phyloP scores from a whole-genome alignment of 1,140 invertebrate genomes.

The Dendroctonus ponderosae region DNA sequence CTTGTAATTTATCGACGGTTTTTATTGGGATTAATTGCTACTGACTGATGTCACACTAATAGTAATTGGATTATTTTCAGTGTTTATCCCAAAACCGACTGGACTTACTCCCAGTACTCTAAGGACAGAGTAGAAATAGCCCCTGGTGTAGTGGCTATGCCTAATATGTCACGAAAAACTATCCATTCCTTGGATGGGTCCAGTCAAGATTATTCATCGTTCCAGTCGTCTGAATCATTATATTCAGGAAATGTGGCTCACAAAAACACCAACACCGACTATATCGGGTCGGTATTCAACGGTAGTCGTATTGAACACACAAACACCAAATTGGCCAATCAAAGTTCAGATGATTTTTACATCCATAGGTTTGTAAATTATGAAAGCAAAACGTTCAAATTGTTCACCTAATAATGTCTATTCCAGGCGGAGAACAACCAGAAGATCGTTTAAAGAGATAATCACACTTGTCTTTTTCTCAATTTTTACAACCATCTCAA shows the following conservation, averaged over 20 bases:
- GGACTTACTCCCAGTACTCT: constrained; percentile 74
- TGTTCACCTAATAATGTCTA: constrained; percentile 8
- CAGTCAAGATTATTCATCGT: neutral
- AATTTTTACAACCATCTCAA: constrained; percentile 26
- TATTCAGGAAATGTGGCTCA: constrained; percentile 34
- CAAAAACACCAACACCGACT: constrained; percentile 45
- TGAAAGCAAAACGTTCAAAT: constrained; percentile 1
- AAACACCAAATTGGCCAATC: no score
- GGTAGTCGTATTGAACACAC: no score
- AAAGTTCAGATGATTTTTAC: constrained; percentile 28
- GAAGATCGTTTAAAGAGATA: constrained; percentile 14
- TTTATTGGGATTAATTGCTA: no score
- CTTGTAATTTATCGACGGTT: no score
- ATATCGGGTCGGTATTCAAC: neutral
- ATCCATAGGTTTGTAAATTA: constrained; percentile 17
- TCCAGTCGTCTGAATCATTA: constrained; percentile 5
- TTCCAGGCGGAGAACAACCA: constrained; percentile 15
- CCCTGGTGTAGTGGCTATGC: constrained; percentile 73
- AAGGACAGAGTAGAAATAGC: constrained; percentile 73
- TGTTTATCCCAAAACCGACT: constrained; percentile 79
- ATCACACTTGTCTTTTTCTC: constrained; percentile 24
- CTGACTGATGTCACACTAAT: no score
- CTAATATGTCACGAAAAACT: constrained; percentile 76
- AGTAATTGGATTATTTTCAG: constrained; percentile 47
- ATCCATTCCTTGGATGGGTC: constrained; percentile 39